Evolutionary conservation across 2,113 vertebrate genomes (phyloP), one percentile per base, ranked within the genome.

Genomic region (Tylochromis polylepis): DNA sequence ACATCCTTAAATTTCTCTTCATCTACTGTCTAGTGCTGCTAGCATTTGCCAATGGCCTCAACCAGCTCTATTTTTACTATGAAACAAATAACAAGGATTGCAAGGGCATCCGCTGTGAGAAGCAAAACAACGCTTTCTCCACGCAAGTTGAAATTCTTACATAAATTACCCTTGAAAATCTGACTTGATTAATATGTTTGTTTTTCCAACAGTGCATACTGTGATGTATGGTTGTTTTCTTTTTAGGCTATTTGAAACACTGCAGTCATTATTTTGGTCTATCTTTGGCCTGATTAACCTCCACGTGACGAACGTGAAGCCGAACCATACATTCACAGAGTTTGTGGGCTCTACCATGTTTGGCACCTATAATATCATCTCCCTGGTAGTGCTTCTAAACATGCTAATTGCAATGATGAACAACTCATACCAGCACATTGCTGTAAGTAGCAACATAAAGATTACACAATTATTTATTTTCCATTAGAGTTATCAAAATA

Each of bases 341-440:
- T 99, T 99, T 91, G 97, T 99, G 60, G 99, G 99, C 4, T 96
- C 97, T 83, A 99, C 98, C 27, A 99, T 99, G 98, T 99, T 99
- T 85, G 99, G 99, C 59, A 98, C 98, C 1, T 99, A 99, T 88
- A 99, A 98, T 38, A 95, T 99, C 90, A 99, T 99, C 94, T 99
- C 99, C 51, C 93, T 99, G 85, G 98, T 99, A 22, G 99, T 99
- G 79, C 96, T 99, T n/a, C 97, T 99, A 85, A 99, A 99, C 95
- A 99, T 99, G 99, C 92, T 99, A 12, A 99, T 99, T 85, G 99
- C 99, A 49, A 99, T 99, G 99, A 99, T 99, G 99, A 99, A 99
- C 95, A 99, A 99, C 93, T 99, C 99, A 55, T 99, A 99, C 91
- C 99, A 99, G 91, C 98, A 98, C 78, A 99, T 99, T 89, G 98